These are phyloP conservation scores for Rapana venosa DNA, from an alignment of 2,888 invertebrate species.

Conservation along the genomic window DNA sequence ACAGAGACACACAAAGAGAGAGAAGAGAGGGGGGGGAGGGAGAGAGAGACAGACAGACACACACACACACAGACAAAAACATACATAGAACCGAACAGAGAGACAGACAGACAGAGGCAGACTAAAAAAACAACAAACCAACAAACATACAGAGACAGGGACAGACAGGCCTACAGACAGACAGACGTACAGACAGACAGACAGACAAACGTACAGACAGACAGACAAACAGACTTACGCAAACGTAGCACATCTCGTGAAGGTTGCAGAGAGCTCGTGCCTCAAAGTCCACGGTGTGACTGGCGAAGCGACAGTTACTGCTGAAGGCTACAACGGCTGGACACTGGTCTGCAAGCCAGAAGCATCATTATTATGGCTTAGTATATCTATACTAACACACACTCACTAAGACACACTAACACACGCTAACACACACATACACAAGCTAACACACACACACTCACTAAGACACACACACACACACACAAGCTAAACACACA, in stretches of 20 bases:
- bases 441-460: too few species aligned
- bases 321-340: constrained; percentile 58
- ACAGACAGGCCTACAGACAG: background rate
- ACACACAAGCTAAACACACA: too few species aligned
- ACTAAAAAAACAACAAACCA: background rate
- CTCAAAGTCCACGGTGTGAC: constrained; percentile 65
- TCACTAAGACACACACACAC: too few species aligned
- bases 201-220: background rate
- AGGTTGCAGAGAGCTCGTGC: constrained; percentile 67
- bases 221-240: constrained; percentile 58
- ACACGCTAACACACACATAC: too few species aligned
- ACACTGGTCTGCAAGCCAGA: constrained; percentile 52
- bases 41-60: background rate
- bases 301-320: constrained; percentile 67
- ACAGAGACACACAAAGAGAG: background rate
- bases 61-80: background rate
- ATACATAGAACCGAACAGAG: background rate
- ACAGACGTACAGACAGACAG: constrained; percentile 28
- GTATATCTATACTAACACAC: background rate
- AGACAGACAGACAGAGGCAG: constrained; percentile 19
- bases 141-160: background rate
- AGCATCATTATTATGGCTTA: background rate
- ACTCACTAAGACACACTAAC: too few species aligned
- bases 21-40: background rate
- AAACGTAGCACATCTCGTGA: constrained; percentile 69